phyloP scores from a whole-genome alignment of 1,140 invertebrate genomes.

The Drosophila rufa region DNA sequence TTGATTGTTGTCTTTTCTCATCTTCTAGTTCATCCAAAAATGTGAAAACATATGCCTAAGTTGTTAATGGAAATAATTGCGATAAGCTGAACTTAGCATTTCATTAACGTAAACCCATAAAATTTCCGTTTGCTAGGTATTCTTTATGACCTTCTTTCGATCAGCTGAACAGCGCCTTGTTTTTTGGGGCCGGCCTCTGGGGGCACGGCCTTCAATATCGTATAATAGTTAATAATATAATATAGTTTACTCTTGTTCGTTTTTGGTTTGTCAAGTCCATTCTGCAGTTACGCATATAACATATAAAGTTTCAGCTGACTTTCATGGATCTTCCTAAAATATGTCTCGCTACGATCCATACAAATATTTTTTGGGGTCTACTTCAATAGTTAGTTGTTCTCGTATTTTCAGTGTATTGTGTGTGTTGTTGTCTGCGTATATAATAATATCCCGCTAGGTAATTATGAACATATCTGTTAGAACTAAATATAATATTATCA shows the following conservation, averaged over 20 bases:
- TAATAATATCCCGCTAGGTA: constrained; percentile 75
- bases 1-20: constrained; percentile 73
- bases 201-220: constrained; percentile 30
- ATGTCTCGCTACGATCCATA: constrained; percentile 59
- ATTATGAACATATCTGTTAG: constrained; percentile 67
- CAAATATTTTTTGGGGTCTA: constrained; percentile 50
- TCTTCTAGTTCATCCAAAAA: constrained; percentile 36
- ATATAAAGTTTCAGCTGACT: constrained; percentile 71
- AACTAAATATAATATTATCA: constrained; percentile 76
- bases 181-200: constrained; percentile 12
- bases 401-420: constrained; percentile 43
- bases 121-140: constrained; percentile 38
- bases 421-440: constrained; percentile 66
- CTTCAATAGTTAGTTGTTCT: constrained; percentile 55
- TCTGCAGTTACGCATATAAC: constrained; percentile 61
- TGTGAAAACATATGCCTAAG: constrained; percentile 53
- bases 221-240: constrained; percentile 60
- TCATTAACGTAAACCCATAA: constrained; percentile 75
- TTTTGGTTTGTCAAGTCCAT: constrained; percentile 64
- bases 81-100: constrained; percentile 67
- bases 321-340: constrained; percentile 37
- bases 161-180: constrained; percentile 70
- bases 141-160: constrained; percentile 38
- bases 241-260: constrained; percentile 52
- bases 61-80: constrained; percentile 54